A percentile compares a stretch with the other conserved stretches of the same genome.
These are phyloP conservation scores for Myrmophylax atrothorax DNA, from an alignment of 2,113 vertebrate genomes.

Conservation along the genomic window DNA sequence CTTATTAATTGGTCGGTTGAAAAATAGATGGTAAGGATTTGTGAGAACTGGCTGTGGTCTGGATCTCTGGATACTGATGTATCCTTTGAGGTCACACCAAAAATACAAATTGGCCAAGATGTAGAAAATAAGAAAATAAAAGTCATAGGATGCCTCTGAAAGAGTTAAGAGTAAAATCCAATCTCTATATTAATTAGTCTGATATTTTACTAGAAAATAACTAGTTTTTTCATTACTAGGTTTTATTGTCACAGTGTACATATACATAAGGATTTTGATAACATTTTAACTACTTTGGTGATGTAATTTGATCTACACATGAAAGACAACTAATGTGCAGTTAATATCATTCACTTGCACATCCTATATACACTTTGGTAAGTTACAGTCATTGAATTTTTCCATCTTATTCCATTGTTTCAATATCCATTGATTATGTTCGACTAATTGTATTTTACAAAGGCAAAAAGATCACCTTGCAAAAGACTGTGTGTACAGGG, in stretches of 20 bases:
- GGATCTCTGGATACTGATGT: not conserved
- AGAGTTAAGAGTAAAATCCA: not conserved
- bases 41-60: not conserved
- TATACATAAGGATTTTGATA: not conserved
- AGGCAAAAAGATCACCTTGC: not conserved
- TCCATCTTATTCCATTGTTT: not conserved
- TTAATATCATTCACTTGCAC: not conserved
- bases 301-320: not conserved
- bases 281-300: not conserved
- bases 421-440: not conserved
- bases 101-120: not conserved
- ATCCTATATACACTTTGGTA: not conserved
- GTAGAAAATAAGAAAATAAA: not conserved
- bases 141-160: not conserved
- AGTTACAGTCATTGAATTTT: not conserved
- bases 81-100: not conserved
- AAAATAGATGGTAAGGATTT: not conserved
- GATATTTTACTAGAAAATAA: not conserved
- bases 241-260: not conserved
- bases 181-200: not conserved
- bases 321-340: not conserved
- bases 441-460: not conserved
- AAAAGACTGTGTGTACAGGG: rapidly evolving
- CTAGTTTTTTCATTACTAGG: not conserved
- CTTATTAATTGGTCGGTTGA: not conserved